Conservation (phyloP, 2,797 vertebrate species). For the Sardinella longiceps region DNA sequence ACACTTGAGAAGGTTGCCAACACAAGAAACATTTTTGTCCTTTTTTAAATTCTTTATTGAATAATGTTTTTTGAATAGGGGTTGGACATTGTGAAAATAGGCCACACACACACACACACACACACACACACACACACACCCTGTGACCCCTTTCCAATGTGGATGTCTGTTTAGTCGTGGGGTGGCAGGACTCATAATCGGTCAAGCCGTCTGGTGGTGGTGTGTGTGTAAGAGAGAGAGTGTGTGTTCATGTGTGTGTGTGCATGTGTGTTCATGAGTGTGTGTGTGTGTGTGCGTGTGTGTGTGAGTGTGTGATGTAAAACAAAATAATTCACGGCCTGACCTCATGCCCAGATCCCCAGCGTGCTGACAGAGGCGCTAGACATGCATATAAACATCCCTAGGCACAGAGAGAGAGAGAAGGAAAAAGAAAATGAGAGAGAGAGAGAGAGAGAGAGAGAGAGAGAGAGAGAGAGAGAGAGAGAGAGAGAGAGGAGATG, state of each 20-base stretch:
- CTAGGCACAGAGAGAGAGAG: neutral
- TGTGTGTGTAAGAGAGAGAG: too few species aligned
- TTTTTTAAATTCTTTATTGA: too few species aligned
- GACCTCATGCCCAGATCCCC: neutral
- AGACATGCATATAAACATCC: neutral
- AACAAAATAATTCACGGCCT: neutral
- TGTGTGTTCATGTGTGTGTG: too few species aligned
- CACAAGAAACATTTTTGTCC: neutral
- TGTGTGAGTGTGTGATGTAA: neutral
- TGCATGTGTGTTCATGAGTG: too few species aligned
- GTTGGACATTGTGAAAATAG: neutral
- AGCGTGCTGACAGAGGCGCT: neutral
- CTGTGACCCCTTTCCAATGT: neutral
- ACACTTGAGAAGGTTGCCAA: neutral
- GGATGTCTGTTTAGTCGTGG: neutral
- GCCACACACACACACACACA: too few species aligned
- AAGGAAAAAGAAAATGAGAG: neutral
- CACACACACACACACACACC: too few species aligned
- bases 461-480: neutral
- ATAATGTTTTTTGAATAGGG: neutral
- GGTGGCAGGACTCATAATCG: conserved; percentile 4
- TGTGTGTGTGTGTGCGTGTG: too few species aligned
- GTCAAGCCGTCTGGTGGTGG: neutral
- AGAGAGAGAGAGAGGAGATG: neutral
- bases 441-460: neutral